phyloP scores from a whole-genome alignment of 2,113 vertebrate species.

The Barbus barbus region DNA sequence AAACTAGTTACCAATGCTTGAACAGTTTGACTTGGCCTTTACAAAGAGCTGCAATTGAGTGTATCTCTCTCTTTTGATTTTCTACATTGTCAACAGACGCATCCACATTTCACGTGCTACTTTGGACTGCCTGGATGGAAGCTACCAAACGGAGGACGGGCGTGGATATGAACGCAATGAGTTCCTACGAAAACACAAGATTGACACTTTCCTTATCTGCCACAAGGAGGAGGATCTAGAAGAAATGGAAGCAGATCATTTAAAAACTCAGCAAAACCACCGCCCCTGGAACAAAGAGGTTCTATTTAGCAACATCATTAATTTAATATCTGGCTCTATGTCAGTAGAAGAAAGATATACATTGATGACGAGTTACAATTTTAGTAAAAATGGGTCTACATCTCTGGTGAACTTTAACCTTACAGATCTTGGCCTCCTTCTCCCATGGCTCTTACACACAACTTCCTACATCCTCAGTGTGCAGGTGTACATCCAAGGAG shows the following conservation, averaged over 20 bases:
- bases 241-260: conserved; percentile 9
- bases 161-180: conserved; percentile 71
- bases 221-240: conserved; percentile 41
- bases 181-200: conserved; percentile 73
- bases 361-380: neutral
- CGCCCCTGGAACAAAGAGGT: conserved; percentile 62
- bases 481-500: conserved; percentile 65
- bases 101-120: conserved; percentile 78
- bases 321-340: conserved; percentile 65
- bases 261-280: conserved; percentile 57
- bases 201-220: conserved; percentile 79
- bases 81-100: conserved; percentile 59
- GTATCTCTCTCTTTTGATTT: neutral
- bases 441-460: conserved; percentile 68
- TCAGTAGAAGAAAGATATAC: neutral
- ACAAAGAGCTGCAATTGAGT: neutral
- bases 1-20: neutral
- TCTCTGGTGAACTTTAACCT: conserved; percentile 5
- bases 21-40: neutral
- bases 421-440: conserved; percentile 75
- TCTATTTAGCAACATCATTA: conserved; percentile 61
- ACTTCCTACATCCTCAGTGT: conserved; percentile 62
- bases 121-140: conserved; percentile 70
- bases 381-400: neutral
- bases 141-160: conserved; percentile 73